Percentiles rank a stretch among this genome's conserved stretches.
Evolutionary conservation across 2,113 vertebrate species (phyloP).

Genomic region (Sialia sialis): DNA sequence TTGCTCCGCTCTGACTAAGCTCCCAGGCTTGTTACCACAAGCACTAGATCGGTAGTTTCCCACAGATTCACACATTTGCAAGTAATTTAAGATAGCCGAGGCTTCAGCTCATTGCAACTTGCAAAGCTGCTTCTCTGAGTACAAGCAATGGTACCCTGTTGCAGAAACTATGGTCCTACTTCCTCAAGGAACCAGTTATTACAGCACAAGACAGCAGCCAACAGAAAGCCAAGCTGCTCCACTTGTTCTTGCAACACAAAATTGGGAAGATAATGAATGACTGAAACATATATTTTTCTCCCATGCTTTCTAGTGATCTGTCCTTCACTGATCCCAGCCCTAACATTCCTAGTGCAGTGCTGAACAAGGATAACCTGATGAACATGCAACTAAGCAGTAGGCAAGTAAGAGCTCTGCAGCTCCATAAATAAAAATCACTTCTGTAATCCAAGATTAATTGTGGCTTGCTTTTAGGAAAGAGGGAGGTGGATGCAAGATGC

Average conservation of each 20-base stretch:
- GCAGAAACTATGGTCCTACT: fast-evolving
- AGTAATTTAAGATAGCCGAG: neutral
- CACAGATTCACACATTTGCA: neutral
- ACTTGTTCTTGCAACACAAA: neutral
- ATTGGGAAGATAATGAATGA: neutral
- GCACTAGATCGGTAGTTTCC: neutral
- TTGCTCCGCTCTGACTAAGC: neutral
- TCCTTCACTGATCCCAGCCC: neutral
- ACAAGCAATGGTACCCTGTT: neutral
- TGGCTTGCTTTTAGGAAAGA: neutral
- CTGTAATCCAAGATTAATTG: neutral
- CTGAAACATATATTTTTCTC: neutral
- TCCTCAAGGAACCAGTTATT: neutral
- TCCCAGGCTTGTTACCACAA: constrained; percentile 8
- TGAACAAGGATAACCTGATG: neutral
- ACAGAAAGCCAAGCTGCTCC: neutral
- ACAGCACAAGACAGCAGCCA: fast-evolving
- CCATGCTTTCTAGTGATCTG: neutral
- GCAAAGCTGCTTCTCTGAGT: neutral
- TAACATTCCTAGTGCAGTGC: neutral
- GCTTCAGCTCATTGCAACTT: neutral
- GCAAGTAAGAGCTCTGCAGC: neutral
- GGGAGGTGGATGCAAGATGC: neutral
- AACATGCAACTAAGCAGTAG: neutral
- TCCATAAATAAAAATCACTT: neutral